Percentiles rank a stretch among this genome's conserved stretches.
Evolutionary conservation across 2,113 vertebrate species (phyloP).

Genomic region (Cynocephalus volans): DNA sequence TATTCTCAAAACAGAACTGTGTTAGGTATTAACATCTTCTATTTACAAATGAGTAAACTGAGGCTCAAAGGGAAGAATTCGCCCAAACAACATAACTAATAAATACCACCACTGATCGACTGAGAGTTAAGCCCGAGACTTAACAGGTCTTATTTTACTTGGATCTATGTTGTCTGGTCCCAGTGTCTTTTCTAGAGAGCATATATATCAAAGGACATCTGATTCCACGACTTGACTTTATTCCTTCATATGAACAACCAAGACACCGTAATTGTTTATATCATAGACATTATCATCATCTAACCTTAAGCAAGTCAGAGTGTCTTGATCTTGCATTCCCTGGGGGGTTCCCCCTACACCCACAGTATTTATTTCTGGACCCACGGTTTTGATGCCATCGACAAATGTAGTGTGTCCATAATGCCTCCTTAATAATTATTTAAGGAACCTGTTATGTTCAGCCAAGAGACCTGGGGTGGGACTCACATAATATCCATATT

Average conservation of each 20-base stretch:
- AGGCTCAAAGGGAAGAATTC: not conserved
- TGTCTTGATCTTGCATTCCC: not conserved
- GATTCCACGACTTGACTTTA: not conserved
- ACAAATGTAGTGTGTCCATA: not conserved
- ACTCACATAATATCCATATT: not conserved
- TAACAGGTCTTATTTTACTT: not conserved
- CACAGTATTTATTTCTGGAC: not conserved
- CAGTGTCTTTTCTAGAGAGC: not conserved
- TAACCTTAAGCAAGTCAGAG: not conserved
- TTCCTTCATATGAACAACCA: not conserved
- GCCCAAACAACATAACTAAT: not conserved
- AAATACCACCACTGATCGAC: not conserved
- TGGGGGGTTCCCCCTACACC: not conserved
- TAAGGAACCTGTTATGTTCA: not conserved
- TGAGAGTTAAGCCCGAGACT: not conserved
- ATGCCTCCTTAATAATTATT: not conserved
- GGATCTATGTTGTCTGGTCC: not conserved
- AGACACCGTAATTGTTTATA: not conserved
- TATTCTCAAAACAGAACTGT: not conserved
- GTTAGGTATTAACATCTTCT: not conserved
- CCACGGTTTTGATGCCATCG: not conserved
- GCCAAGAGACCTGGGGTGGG: not conserved
- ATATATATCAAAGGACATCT: rapidly evolving
- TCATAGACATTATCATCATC: not conserved
- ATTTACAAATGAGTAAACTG: not conserved